Evolutionary conservation across 2,888 invertebrate species (phyloP).

Genomic region (Biston stratarius): DNA sequence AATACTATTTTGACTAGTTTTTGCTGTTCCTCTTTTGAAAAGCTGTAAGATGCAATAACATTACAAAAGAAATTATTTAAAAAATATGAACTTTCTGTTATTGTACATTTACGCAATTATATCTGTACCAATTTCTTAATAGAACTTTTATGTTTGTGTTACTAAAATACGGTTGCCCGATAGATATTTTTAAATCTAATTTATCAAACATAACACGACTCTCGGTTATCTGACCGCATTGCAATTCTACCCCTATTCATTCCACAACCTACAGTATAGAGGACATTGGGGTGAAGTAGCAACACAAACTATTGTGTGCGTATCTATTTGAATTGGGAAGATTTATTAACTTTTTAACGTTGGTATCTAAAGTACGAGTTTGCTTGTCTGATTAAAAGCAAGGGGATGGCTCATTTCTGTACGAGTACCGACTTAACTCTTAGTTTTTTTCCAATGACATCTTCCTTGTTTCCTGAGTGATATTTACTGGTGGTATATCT

Average conservation of each 20-base stretch:
- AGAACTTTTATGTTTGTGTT: background rate
- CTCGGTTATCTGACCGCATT: slow-evolving; percentile 18
- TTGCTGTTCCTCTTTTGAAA: too few relatives aligned
- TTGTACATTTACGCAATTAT: too few relatives aligned
- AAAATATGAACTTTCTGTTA: too few relatives aligned
- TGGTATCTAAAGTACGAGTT: slow-evolving; percentile 10
- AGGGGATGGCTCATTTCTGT: background rate
- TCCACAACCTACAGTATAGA: slow-evolving; percentile 8
- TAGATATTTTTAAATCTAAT: slow-evolving; percentile 1
- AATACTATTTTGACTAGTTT: too few relatives aligned
- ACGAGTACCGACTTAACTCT: background rate
- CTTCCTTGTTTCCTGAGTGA: too few relatives aligned
- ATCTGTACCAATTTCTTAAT: too few relatives aligned
- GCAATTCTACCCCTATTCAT: slow-evolving; percentile 14
- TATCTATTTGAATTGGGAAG: slow-evolving; percentile 48
- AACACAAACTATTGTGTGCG: slow-evolving; percentile 42
- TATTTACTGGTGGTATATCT: too few relatives aligned
- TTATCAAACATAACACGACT: slow-evolving; percentile 3
- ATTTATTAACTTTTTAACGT: slow-evolving; percentile 48
- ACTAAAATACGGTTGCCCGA: background rate
- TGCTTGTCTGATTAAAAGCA: background rate
- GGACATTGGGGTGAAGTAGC: slow-evolving; percentile 14
- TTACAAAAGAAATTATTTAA: too few relatives aligned
- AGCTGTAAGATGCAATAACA: too few relatives aligned
- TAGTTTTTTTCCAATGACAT: background rate